Evolutionary conservation across 1,140 invertebrate species (phyloP), one percentile per base, ranked within the genome.

Genomic region (Diabrotica virgifera): DNA sequence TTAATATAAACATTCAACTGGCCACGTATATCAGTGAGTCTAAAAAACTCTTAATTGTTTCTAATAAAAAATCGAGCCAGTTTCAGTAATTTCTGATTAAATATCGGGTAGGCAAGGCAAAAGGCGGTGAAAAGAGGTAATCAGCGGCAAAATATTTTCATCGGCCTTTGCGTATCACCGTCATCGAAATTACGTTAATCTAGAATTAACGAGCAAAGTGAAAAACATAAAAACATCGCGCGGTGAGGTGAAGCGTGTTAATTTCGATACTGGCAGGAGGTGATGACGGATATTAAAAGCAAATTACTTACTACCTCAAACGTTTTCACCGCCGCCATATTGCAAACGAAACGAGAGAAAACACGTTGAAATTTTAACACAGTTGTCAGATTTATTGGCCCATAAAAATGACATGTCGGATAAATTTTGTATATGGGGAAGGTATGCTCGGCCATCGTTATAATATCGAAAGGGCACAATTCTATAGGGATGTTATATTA

Each of bases 281-380:
- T 57, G 55, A 57, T 57, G 55, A 57, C 55, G 55, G 55, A 40
- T 57, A 57, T 57, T 57, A 57, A 57, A 57, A 57, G 55, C n/a
- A 36, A 57, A 57, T 57, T 57, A 57, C 36, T 57, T 57, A 9
- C 10, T 57, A 57, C 55, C 55, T 57, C 55, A 36, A 12, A n/a
- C 35, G 35, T 14, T 55, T 24, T n/a, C n/a, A n/a, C 40, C 40
- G 40, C 40, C 55, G 35, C 36, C 55, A 57, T 40, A 37, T 57
- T 57, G 55, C 55, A 46, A 46, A 46, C n/a, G 8, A 46, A 46
- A 46, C 24, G 24, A 24, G 24, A 24, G 24, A 24, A 24, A 24
- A 24, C 24, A 24, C 1, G 24, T 24, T 24, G 24, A 24, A 24
- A 24, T 24, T 24, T 24, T 24, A 24, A 24, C 24, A 24, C 24